Evolutionary conservation across 2,113 vertebrate genomes (phyloP), one percentile per base, ranked within the genome.

Genomic region (Alaudala cheleensis): DNA sequence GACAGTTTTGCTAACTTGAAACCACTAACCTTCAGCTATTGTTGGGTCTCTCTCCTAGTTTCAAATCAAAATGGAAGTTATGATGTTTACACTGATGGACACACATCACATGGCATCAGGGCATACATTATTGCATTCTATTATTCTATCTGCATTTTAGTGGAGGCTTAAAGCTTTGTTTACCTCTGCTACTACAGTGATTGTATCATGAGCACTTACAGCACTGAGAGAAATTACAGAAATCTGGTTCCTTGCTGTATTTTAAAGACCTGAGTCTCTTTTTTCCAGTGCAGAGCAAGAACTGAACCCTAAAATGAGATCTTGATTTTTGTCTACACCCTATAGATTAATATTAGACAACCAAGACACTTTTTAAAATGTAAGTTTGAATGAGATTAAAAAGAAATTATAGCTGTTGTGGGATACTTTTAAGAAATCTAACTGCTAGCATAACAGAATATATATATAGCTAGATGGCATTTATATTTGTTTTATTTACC

Each of bases 81-180:
- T 21, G 31, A 40, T 0, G 3, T n/a, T 56, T 29, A 39, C 33
- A 12, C 10, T 31, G 45, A 44, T 8, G 42, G 40, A 33, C 6
- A 3, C 2, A 0, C 33, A 23, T 45, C 33, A 4, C 1, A 0
- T 29, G 21, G 45, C 57, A 69, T 10, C 11, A 25, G 47, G 60
- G 5, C 10, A 9, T 16, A 14, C 3, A 2, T 49, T 64, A 22
- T 33, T 74, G 23, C 3, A 3, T 47, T 64, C 25, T 65, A 14
- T 54, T 29, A 29, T 12, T 54, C 54, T 53, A 16, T n/a, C 20
- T 64, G 22, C 5, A n/a, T 73, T 85, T 54, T 16, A 62, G 7
- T 71, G 12, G 40, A 28, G 8, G 7, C 4, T 61, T 61, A 4
- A 51, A 51, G 10, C 18, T 57, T 83, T 69, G 16, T 51, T 77